Evolutionary conservation across 2,888 invertebrate species (phyloP).

Genomic region (Isotomurus palustris): DNA sequence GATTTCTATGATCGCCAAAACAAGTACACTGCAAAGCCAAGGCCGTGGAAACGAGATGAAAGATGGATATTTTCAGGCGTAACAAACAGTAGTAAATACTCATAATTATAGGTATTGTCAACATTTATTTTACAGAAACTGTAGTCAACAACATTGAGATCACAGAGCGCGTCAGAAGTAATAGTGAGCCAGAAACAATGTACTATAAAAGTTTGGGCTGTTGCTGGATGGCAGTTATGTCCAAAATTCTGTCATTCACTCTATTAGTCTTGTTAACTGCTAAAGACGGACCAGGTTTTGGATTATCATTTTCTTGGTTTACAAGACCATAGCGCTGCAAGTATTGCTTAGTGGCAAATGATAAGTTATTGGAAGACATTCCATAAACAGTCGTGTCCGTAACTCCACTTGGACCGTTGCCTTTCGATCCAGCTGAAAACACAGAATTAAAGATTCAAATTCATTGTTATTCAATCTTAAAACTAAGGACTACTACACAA

Average conservation of each 20-base stretch:
- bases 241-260: constrained; percentile 30
- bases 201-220: constrained; percentile 39
- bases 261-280: not conserved
- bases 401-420: constrained; percentile 9
- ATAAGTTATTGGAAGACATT: constrained; percentile 38
- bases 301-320: constrained; percentile 5
- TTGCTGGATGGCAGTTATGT: constrained; percentile 38
- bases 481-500: too few relatives aligned
- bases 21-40: too few relatives aligned
- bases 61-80: too few relatives aligned
- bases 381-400: constrained; percentile 44
- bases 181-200: not conserved
- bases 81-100: too few relatives aligned
- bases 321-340: constrained; percentile 42
- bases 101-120: too few relatives aligned
- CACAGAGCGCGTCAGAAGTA: too few relatives aligned
- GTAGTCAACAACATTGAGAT: too few relatives aligned
- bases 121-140: too few relatives aligned
- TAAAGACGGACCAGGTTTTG: not conserved
- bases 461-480: not conserved
- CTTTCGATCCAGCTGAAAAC: not conserved
- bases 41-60: too few relatives aligned
- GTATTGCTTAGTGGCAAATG: constrained; percentile 43
- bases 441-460: not conserved
- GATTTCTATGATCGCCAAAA: too few relatives aligned